Evolutionary conservation across 2,113 vertebrate species (phyloP), one percentile per base, ranked within the genome.

Genomic region (Setophaga petechia): DNA sequence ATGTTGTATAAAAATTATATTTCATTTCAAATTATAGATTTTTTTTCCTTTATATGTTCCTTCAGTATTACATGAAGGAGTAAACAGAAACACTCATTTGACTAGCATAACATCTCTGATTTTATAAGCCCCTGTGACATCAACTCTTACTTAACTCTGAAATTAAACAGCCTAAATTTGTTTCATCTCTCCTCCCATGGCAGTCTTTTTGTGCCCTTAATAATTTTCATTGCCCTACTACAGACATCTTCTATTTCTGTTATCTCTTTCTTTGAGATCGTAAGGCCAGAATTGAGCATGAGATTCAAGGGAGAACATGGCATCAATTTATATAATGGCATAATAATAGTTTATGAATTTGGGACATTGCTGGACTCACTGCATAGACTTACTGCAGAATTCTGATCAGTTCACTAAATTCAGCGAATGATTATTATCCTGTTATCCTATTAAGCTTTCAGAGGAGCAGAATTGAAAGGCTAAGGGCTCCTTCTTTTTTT

Each of bases 321-420:
- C 41, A 95, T 76, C 77, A 73, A 89, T 95, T 92, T 91, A 57
- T 91, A 87, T 94, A 95, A 94, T 95, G 41, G 16, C 28, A 75
- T 92, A 94, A 94, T 89, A 76, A 84, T 73, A 85, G 54, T 73
- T 91, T 76, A 87, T 44, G 43, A 55, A 85, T 89, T 57, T 58
- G 28, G 41, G 41, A 51, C 28, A 46, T 73, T 54, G 16, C 85
- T 94, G 46, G 44, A 73, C 49, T 85, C 76, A 62, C 21, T 37
- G 15, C 7, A 58, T 69, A 30, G 8, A 41, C 44, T 74, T 79
- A 61, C 31, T 61, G 25, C 23, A 65, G 37, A 80, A 59, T 73
- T 75, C 62, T 83, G 58, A 85, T 67, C 8, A 65, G 44, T 67
- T 78, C 65, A 73, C 28, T 78, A 58, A 76, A 95, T 73, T 87